phyloP scores from a whole-genome alignment of 2,888 invertebrate species.

The Apantesis nais region DNA sequence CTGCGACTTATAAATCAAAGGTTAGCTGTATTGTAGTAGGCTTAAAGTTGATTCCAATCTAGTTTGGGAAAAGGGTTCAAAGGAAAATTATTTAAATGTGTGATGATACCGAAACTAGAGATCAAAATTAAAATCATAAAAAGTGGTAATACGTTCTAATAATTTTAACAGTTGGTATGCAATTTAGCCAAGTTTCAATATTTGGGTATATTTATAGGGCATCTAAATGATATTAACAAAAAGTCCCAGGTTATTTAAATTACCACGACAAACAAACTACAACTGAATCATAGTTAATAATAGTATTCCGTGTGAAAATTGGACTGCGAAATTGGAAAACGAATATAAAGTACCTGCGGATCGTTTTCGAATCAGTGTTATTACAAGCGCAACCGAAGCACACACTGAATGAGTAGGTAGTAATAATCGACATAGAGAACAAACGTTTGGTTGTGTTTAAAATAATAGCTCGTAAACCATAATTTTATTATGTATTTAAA shows the following conservation, averaged over 20 bases:
- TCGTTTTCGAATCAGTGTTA: neutral
- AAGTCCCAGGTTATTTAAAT: neutral
- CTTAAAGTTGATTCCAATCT: too few species aligned
- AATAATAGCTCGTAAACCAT: neutral
- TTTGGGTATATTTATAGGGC: neutral
- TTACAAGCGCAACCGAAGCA: neutral
- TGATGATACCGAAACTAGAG: neutral
- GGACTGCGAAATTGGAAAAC: neutral
- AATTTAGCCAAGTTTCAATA: neutral
- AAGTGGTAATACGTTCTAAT: neutral
- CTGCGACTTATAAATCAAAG: too few species aligned
- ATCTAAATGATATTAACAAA: neutral
- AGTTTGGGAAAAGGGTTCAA: too few species aligned
- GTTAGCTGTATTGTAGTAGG: too few species aligned
- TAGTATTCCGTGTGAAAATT: neutral
- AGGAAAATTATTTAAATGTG: too few species aligned
- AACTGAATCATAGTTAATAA: neutral
- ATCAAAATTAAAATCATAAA: neutral
- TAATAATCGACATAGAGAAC: neutral
- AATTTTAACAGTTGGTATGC: neutral
- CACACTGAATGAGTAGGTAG: neutral
- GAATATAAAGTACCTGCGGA: neutral
- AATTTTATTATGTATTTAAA: conserved; percentile 1
- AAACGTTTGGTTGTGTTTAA: neutral
- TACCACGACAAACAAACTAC: neutral